Evolutionary conservation across 2,888 invertebrate species (phyloP).

Genomic region (Ectemnius lituratus): DNA sequence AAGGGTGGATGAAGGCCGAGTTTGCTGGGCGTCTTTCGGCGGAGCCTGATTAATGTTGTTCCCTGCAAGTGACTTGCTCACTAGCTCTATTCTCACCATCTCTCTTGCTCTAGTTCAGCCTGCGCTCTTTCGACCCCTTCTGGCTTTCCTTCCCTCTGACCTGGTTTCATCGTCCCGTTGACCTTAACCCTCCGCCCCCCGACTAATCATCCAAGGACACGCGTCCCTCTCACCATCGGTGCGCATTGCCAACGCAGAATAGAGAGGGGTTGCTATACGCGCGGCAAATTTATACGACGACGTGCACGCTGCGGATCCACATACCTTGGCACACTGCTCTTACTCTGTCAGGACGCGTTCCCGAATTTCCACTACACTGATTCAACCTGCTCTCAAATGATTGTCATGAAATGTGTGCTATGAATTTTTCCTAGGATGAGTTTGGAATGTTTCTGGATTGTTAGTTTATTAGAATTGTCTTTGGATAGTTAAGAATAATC

Average conservation of each 20-base stretch:
- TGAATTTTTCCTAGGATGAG: too few relatives aligned
- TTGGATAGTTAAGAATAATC: too few relatives aligned
- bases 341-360: too few relatives aligned
- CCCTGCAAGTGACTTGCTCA: conserved; percentile 15
- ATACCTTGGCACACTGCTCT: conserved; percentile 1
- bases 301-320: neutral
- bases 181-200: conserved; percentile 28
- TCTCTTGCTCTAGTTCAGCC: conserved; percentile 2
- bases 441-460: too few relatives aligned
- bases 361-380: too few relatives aligned
- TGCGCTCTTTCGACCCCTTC: conserved; percentile 2
- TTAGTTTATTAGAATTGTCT: too few relatives aligned
- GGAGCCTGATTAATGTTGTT: conserved; percentile 47
- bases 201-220: conserved; percentile 40
- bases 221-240: neutral
- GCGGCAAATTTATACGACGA: conserved; percentile 9
- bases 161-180: conserved; percentile 29
- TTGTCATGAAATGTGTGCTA: too few relatives aligned
- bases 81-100: neutral
- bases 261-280: neutral
- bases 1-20: conserved; percentile 8
- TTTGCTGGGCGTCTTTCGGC: conserved; percentile 18
- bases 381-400: too few relatives aligned
- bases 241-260: conserved; percentile 8
- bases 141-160: conserved; percentile 19